A percentile compares a stretch with the other conserved stretches of the same genome.
These are phyloP conservation scores for Neuroscelio doddi DNA, from an alignment of 2,888 invertebrate genomes.

Conservation along the genomic window DNA sequence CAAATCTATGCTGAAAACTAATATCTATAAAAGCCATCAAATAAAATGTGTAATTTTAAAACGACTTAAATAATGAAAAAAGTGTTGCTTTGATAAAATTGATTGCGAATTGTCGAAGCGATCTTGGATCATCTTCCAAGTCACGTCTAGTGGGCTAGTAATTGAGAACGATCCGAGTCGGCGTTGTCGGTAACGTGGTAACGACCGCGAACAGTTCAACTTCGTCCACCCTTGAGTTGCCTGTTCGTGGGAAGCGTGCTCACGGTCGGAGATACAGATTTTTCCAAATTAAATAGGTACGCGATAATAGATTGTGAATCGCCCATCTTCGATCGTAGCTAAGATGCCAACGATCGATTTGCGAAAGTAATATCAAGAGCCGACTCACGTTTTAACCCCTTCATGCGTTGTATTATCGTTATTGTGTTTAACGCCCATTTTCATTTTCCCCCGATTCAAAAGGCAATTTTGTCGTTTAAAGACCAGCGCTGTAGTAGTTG, in stretches of 20 bases:
- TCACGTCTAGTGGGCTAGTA: constrained; percentile 57
- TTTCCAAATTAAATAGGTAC: constrained; percentile 31
- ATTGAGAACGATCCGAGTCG: constrained; percentile 54
- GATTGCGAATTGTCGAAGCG: neutral
- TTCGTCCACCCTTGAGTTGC: constrained; percentile 31
- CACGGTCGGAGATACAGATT: constrained; percentile 43
- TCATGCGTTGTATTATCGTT: neutral
- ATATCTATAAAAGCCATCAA: too few relatives aligned
- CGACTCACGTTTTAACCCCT: constrained; percentile 10
- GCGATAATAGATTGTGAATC: constrained; percentile 40
- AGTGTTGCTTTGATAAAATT: too few relatives aligned
- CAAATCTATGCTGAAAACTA: too few relatives aligned
- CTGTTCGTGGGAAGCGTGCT: constrained; percentile 51
- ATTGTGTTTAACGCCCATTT: constrained; percentile 1
- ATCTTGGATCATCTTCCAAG: constrained; percentile 31
- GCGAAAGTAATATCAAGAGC: constrained; percentile 5
- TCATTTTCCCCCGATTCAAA: constrained; percentile 1
- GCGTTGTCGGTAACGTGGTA: constrained; percentile 50
- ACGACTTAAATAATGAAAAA: too few relatives aligned
- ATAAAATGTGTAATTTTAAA: too few relatives aligned
- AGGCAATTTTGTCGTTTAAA: too few relatives aligned
- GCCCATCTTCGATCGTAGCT: constrained; percentile 19
- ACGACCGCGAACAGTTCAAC: constrained; percentile 48
- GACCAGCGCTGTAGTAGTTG: too few relatives aligned
- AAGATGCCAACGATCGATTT: constrained; percentile 19